Evolutionary conservation across 1,140 invertebrate species (phyloP), one percentile per base, ranked within the genome.

Genomic region (Mesaphorura yosii): DNA sequence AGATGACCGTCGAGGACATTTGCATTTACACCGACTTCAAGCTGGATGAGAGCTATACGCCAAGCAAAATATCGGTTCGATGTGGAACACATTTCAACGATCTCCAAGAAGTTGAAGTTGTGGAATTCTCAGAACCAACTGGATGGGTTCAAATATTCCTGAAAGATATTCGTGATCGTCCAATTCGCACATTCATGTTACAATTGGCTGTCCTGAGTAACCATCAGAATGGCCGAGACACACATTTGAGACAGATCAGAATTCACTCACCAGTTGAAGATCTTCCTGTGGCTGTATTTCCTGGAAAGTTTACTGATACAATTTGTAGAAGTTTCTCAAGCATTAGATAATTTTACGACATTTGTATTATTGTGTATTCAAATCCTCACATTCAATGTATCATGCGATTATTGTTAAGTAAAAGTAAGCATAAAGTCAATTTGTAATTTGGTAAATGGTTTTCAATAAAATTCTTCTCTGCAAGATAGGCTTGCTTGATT

Each of bases 21-120:
- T 94, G 88, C 66, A 86, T 98, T 50, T 98, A 96, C 67, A 91
- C 91, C 1, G 93, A 99, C 71, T 98, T 90, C 67, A 98, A 97
- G 70, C 69, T 94, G 15, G 95, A 99, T 75, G 95, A 99, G 73
- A 96, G 92, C 68, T 99, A 99, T 65, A 98, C 95, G 1, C 95
- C 95, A 0, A 92, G 86, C 60, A 82, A 90, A 68, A 90, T 98
- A 59, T 95, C 91, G 1, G 85, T 98, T 53, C 73, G 92, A 63
- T 88, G 88, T 39, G 94, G 94, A 6, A 95, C 87, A 42, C 87
- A 95, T 71, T 95, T 97, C 63, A 96, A 96, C 72, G 94, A 98
- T 73, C 74, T 98, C n/a, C 87, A 92, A 71, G 93, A 97, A 72
- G 79, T 97, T 34, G 91, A 97, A 78, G 83, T 93, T 5, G 81